Percentiles rank a stretch among this genome's conserved stretches.
Evolutionary conservation across 37 sponge, comb jelly and placozoan species (phyloP).

Genomic region (Aphrocallistes beatrix): DNA sequence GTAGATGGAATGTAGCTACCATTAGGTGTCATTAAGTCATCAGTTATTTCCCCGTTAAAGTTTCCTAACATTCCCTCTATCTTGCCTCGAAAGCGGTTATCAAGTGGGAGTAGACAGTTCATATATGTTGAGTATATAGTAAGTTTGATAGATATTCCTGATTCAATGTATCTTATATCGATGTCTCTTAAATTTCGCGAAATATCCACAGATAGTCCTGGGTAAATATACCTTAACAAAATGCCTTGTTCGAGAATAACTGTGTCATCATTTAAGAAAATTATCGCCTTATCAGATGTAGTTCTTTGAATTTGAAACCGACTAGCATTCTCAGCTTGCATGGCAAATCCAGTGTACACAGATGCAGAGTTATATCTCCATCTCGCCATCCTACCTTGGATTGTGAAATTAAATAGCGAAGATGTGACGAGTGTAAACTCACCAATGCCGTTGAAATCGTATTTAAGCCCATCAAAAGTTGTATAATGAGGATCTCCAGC

Average conservation of each 20-base stretch:
- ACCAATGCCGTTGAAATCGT: neutral
- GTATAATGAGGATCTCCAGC: neutral
- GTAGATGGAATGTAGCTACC: neutral
- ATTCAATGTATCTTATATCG: too few relatives aligned
- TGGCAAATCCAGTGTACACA: neutral
- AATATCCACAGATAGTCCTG: neutral
- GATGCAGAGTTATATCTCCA: neutral
- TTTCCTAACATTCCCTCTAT: neutral
- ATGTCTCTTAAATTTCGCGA: neutral
- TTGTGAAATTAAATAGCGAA: neutral
- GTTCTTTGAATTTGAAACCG: neutral
- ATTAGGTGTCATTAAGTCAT: neutral
- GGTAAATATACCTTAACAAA: neutral
- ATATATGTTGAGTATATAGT: neutral
- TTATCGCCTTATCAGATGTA: neutral
- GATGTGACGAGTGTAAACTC: neutral
- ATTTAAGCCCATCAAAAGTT: neutral
- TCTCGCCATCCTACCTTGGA: neutral
- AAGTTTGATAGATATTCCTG: neutral
- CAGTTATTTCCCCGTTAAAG: neutral
- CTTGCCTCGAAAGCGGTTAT: neutral
- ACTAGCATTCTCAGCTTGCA: neutral
- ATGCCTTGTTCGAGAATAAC: neutral
- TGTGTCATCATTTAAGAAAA: neutral
- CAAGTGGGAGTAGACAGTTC: neutral